phyloP scores from a whole-genome alignment of 2,888 invertebrate genomes.

The Nemurella pictetii region DNA sequence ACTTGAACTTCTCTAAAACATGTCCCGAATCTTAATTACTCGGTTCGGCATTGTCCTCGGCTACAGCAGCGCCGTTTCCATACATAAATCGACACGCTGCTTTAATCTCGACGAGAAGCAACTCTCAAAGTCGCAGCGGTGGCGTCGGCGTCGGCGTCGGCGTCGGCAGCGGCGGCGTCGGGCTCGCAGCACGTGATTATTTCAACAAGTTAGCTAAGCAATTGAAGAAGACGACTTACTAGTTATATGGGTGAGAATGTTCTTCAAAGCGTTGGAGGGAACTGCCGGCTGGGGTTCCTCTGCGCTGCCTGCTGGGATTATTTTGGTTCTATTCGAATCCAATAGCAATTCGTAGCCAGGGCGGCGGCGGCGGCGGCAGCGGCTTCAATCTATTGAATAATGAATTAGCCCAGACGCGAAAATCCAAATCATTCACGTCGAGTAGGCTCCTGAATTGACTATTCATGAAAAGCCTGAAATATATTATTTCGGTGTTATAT shows the following conservation, averaged over 20 bases:
- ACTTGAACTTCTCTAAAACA: constrained; percentile 23
- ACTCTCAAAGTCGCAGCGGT: constrained; percentile 8
- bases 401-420: background rate
- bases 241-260: background rate
- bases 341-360: background rate
- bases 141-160: background rate
- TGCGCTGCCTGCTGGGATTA: background rate
- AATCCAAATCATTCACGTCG: background rate
- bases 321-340: background rate
- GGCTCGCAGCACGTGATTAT: background rate
- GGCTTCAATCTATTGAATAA: background rate
- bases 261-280: background rate
- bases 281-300: too few species aligned
- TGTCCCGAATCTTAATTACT: constrained; percentile 26
- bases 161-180: background rate
- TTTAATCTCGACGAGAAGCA: constrained; percentile 3
- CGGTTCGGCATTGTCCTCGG: constrained; percentile 16
- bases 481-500: background rate
- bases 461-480: background rate
- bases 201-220: constrained; percentile 11
- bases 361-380: background rate
- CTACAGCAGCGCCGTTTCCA: background rate
- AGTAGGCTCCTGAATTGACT: background rate
- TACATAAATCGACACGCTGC: constrained; percentile 21
- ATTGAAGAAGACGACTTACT: constrained; percentile 9